Base-by-base conservation (phyloP, 2,888 invertebrate species). In the Yponomeuta plumbellus region DNA sequence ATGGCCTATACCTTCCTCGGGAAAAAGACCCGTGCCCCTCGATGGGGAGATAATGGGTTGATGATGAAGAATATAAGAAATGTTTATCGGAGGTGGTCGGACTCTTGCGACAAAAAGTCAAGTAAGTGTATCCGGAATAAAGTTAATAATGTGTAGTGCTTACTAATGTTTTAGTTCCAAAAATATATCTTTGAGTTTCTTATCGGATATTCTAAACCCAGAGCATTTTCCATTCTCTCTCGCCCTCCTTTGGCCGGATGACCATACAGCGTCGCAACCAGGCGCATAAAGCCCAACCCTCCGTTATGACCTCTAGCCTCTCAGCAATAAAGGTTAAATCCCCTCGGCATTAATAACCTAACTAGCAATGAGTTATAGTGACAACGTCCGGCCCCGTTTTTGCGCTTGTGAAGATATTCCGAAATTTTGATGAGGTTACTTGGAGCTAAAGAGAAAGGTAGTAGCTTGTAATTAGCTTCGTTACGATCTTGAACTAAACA, bases 371-470 rank as follows among this genome's bases (percentile, higher is more conserved):
- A 67, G 65, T 67, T 67, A 67, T 67, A 65, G 44, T 39, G 65
- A 61, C 67, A 65, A 61, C 65, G 65, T 67, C 67, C 67, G 65
- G 65, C 39, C 67, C 61, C 11, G 21, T 59, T 67, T 67, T 67
- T 67, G 44, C 44, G 21, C 23, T 23, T 1, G 59, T 59, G 34
- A 13, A 66, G 61, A 52, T 17, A 17, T 17, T 52, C 17, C 44
- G 44, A 3, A 13, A 13, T 4, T 52, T 52, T 52, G 44, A 52
- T 52, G 17, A 52, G 17, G 13, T 52, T 4, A 52, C 44, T 17
- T 13, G 44, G 44, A 52, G 44, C 44, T 52, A 52, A 52, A 34
- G 34, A 34, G 34, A 3, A 52, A 13, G 44, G 13, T 13, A 3
- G 44, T 34, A 34, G 8, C 5, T 34, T 34, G 5, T 26, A 26